Percentiles rank a stretch among this genome's conserved stretches.
These are phyloP conservation scores for Xestia xanthographa DNA, from an alignment of 2,888 invertebrate species.

Conservation along the genomic window DNA sequence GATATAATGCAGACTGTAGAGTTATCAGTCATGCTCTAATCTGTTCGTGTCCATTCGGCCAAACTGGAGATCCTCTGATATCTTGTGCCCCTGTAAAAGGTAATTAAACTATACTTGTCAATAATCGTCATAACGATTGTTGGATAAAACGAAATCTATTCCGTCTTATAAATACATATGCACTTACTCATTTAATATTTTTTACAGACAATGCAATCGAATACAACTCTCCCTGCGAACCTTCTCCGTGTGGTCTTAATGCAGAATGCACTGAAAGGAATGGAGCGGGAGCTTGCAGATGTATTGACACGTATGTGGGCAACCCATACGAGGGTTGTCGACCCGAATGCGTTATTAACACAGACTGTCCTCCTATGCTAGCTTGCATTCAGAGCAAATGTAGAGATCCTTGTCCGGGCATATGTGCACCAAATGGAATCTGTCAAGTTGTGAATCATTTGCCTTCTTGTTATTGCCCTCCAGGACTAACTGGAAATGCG, in stretches of 20 bases:
- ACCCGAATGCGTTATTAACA: slow-evolving; percentile 95
- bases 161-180: neutral
- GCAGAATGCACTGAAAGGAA: slow-evolving; percentile 92
- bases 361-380: slow-evolving; percentile 93
- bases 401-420: slow-evolving; percentile 94
- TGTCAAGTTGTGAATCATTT: slow-evolving; percentile 94
- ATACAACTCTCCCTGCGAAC: slow-evolving; percentile 91
- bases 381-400: slow-evolving; percentile 95
- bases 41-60: slow-evolving; percentile 91
- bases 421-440: slow-evolving; percentile 93
- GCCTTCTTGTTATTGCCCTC: slow-evolving; percentile 93
- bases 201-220: slow-evolving; percentile 81
- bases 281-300: slow-evolving; percentile 93
- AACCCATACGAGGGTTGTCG: slow-evolving; percentile 92
- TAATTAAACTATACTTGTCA: slow-evolving; percentile 60
- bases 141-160: neutral
- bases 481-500: slow-evolving; percentile 93
- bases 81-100: slow-evolving; percentile 85
- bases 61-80: slow-evolving; percentile 92
- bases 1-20: slow-evolving; percentile 93
- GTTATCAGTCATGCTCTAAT: slow-evolving; percentile 94
- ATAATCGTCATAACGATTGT: neutral
- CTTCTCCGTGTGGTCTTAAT: slow-evolving; percentile 93
- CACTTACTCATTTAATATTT: neutral
- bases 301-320: slow-evolving; percentile 90